phyloP scores from a whole-genome alignment of 1,140 invertebrate species.

The Drosophila subobscura region DNA sequence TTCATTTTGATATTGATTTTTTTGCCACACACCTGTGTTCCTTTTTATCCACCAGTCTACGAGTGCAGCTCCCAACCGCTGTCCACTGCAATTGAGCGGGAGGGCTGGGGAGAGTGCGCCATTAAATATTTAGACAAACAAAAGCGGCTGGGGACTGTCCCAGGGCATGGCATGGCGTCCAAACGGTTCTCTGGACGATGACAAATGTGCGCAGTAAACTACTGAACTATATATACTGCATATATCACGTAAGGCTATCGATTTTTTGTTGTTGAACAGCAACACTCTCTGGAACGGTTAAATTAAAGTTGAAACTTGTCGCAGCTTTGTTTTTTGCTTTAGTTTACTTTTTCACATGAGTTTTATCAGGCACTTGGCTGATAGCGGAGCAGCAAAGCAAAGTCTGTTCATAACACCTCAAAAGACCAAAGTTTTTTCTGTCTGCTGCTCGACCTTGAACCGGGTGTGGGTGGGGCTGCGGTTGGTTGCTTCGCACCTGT shows the following conservation, averaged over 20 bases:
- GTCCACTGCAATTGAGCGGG: constrained; percentile 55
- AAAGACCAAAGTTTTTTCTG: constrained; percentile 14
- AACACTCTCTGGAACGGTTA: constrained; percentile 27
- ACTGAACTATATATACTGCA: constrained; percentile 59
- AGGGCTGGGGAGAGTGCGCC: background rate
- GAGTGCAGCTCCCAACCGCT: constrained; percentile 43
- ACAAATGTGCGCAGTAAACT: constrained; percentile 71
- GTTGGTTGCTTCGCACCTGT: constrained; percentile 56
- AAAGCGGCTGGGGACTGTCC: constrained; percentile 6
- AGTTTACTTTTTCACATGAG: background rate
- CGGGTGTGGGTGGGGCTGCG: constrained; percentile 16
- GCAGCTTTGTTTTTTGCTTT: constrained; percentile 16
- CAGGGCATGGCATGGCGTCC: constrained; percentile 45
- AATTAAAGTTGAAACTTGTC: constrained; percentile 8
- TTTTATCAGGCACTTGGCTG: constrained; percentile 41
- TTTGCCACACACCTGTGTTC: constrained; percentile 27
- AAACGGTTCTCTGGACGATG: constrained; percentile 10
- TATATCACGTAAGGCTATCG: constrained; percentile 61
- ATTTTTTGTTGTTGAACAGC: constrained; percentile 53
- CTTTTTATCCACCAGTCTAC: background rate
- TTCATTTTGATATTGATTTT: constrained; percentile 66
- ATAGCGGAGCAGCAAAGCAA: constrained; percentile 7
- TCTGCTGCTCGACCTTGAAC: constrained; percentile 64
- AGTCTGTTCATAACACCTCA: constrained; percentile 30
- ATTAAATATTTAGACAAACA: constrained; percentile 61